These are phyloP conservation scores for Palythoa caribaeorum DNA, from an alignment of 92 coral and sea anemone genomes.

Conservation along the genomic window DNA sequence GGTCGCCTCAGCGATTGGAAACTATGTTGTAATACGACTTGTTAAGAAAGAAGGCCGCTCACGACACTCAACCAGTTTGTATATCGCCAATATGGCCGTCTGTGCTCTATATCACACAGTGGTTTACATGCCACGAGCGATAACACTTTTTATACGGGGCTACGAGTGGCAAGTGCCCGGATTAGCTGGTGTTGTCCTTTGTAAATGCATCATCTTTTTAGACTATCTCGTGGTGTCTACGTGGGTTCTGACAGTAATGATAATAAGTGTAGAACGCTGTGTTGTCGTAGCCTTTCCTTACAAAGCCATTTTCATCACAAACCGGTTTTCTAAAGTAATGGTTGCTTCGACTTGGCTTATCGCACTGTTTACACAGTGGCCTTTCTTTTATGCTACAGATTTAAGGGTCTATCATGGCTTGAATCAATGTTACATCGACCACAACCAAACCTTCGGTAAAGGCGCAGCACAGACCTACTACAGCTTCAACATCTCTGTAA, in stretches of 20 bases:
- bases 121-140: slow-evolving; percentile 73
- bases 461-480: slow-evolving; percentile 63
- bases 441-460: slow-evolving; percentile 44
- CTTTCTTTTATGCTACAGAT: slow-evolving; percentile 53
- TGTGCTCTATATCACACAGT: slow-evolving; percentile 63
- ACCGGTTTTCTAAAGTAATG: slow-evolving; percentile 31
- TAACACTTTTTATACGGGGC: slow-evolving; percentile 58
- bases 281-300: slow-evolving; percentile 71
- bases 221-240: slow-evolving; percentile 53
- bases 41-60: slow-evolving; percentile 48
- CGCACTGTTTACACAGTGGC: slow-evolving; percentile 57
- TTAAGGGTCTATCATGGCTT: slow-evolving; percentile 1
- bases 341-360: slow-evolving; percentile 56
- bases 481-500: slow-evolving; percentile 48
- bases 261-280: slow-evolving; percentile 72
- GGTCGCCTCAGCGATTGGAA: slow-evolving; percentile 63
- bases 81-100: slow-evolving; percentile 69
- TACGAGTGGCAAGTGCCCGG: slow-evolving; percentile 67
- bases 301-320: slow-evolving; percentile 35
- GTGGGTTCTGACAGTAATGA: slow-evolving; percentile 71
- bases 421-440: slow-evolving; percentile 46
- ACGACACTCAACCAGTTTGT: slow-evolving; percentile 63
- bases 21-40: slow-evolving; percentile 53
- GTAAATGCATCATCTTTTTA: slow-evolving; percentile 61
- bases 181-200: slow-evolving; percentile 33